Conservation (phyloP, 2,113 vertebrate genomes). For the Oncorhynchus tshawytscha region DNA sequence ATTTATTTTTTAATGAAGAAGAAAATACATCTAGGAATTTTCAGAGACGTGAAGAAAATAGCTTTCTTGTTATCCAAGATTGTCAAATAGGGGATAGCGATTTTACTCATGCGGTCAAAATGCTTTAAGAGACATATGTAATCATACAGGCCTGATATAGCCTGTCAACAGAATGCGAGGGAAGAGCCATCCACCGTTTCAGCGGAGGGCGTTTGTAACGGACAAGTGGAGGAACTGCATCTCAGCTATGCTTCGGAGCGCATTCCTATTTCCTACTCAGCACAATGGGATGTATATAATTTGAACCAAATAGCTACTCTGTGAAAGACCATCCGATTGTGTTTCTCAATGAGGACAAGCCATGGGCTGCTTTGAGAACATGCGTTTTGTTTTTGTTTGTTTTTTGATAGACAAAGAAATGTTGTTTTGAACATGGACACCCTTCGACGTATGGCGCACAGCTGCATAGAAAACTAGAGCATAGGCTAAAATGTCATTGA, state of each 20-base stretch:
- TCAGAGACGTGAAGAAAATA: conserved; percentile 16
- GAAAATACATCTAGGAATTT: conserved; percentile 32
- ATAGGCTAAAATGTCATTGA: neutral
- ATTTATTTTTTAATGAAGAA: conserved; percentile 21
- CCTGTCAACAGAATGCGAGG: conserved; percentile 55
- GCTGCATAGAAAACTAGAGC: conserved; percentile 10
- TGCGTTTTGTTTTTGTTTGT: conserved; percentile 29
- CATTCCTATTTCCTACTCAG: conserved; percentile 47
- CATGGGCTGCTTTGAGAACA: conserved; percentile 10
- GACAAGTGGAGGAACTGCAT: conserved; percentile 74
- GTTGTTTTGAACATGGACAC: conserved; percentile 42
- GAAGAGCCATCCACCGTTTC: conserved; percentile 70
- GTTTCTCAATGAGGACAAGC: neutral
- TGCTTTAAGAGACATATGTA: too few species aligned
- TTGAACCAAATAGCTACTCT: conserved; percentile 53
- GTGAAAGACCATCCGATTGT: conserved; percentile 27
- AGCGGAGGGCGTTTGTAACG: conserved; percentile 79
- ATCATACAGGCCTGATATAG: conserved; percentile 28
- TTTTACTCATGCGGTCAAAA: too few species aligned
- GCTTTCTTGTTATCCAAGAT: neutral
- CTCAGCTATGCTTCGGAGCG: conserved; percentile 71
- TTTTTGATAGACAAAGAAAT: conserved; percentile 61
- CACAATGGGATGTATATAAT: conserved; percentile 73
- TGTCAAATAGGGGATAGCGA: too few species aligned
- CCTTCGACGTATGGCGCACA: conserved; percentile 46